Evolutionary conservation across 1,140 invertebrate species (phyloP), one percentile per base, ranked within the genome.

Genomic region (Cyclina sinensis): DNA sequence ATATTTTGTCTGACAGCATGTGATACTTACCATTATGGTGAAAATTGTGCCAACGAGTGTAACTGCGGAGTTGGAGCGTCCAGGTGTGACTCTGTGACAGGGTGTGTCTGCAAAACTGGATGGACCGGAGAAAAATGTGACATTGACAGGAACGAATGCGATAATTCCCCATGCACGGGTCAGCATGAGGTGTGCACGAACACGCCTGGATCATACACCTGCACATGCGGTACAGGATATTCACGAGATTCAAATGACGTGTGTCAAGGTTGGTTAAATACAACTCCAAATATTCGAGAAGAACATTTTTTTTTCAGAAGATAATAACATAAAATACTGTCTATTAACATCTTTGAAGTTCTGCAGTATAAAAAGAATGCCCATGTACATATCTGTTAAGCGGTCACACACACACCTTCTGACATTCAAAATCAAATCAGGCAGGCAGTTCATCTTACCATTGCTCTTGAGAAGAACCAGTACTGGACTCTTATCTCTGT

Each of bases 81-180:
- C 2, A 14, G 39, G 7, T 92, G 91, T 43, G 59, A 91, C 57
- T 32, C 80, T 32, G 81, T 89, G 1, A 32, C n/a, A 16, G 91
- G 91, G 0, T 92, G 91, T 74, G 39, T 89, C 27, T 92, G 91
- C 85, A 51, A 87, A 32, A n/a, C 27, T 0, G 91, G 91, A 30
- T 92, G 91, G 91, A 88, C 86, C 0, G 91, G 90, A 12, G 24
- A 11, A 0, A 70, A 87, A 32, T 93, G 92, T 85, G 86, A 90
- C 35, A 78, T 27, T 1, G 88, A 91, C 43, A 78, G 91, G 5
- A 70, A 91, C 65, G 91, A 90, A 74, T 93, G 83, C 24, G 92
- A 48, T 27, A 21, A n/a, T 9, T 24, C 85, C 21, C 74, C 24
- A 68, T 79, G 21, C 78, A 74, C 35, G 32, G 86, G 30, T 27